phyloP scores from a whole-genome alignment of 2,797 vertebrate genomes.

The Rhinatrema bivittatum region DNA sequence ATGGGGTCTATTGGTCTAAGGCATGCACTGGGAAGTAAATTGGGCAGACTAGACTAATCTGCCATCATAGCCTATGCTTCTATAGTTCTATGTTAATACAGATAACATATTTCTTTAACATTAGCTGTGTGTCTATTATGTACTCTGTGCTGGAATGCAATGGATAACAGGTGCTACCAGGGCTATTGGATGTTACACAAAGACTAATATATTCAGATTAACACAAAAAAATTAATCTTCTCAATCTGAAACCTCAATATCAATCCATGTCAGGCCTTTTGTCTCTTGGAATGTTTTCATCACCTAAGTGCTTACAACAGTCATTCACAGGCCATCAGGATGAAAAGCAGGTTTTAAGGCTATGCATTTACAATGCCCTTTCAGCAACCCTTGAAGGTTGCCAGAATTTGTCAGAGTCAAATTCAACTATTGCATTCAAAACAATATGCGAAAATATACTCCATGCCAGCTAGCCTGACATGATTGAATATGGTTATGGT shows the following conservation, averaged over 20 bases:
- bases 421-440: slow-evolving; percentile 20
- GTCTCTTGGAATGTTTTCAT: not conserved
- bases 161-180: too few relatives aligned
- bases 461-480: not conserved
- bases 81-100: too few relatives aligned
- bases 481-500: slow-evolving; percentile 11
- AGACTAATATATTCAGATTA: too few relatives aligned
- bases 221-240: too few relatives aligned
- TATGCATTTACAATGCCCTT: not conserved
- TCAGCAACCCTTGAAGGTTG: slow-evolving; percentile 1
- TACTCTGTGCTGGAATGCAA: too few relatives aligned
- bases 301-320: slow-evolving; percentile 9
- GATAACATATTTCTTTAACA: too few relatives aligned
- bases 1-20: too few relatives aligned
- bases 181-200: too few relatives aligned
- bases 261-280: slow-evolving; percentile 2
- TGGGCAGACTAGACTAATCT: too few relatives aligned
- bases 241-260: slow-evolving; percentile 18
- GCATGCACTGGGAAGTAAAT: too few relatives aligned
- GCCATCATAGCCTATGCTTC: too few relatives aligned
- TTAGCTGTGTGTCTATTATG: too few relatives aligned
- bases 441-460: slow-evolving; percentile 2
- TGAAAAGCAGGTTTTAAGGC: slow-evolving; percentile 6
- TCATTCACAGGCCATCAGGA: slow-evolving; percentile 6
- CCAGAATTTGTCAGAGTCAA: slow-evolving; percentile 20